Conservation (phyloP, 2,113 vertebrate species). For the pig (Sus scrofa) region T2T-Sscrofa CM000812.6:10852001-10852500, state of each 20-base stretch:
- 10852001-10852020: not conserved
- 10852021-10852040: not conserved
- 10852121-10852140: slow-evolving; percentile 12
- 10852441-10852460: not conserved
- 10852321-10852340: slow-evolving; percentile 30
- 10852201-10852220: not conserved
- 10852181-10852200: not conserved
- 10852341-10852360: slow-evolving; percentile 54
- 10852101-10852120: slow-evolving; percentile 12
- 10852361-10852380: slow-evolving; percentile 63
- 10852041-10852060: not conserved
- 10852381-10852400: not conserved
- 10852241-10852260: slow-evolving; percentile 56
- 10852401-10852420: not conserved
- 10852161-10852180: slow-evolving; percentile 30
- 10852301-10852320: not conserved
- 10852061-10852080: slow-evolving; percentile 37
- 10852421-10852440: not conserved
- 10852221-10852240: slow-evolving; percentile 53
- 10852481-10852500: not conserved
- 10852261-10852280: slow-evolving; percentile 60
- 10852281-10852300: slow-evolving; percentile 7
- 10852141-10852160: slow-evolving; percentile 31
- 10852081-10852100: not conserved
- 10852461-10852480: not conserved